Conservation (phyloP, 2,113 vertebrate species). For the Vireo altiloquus region DNA sequence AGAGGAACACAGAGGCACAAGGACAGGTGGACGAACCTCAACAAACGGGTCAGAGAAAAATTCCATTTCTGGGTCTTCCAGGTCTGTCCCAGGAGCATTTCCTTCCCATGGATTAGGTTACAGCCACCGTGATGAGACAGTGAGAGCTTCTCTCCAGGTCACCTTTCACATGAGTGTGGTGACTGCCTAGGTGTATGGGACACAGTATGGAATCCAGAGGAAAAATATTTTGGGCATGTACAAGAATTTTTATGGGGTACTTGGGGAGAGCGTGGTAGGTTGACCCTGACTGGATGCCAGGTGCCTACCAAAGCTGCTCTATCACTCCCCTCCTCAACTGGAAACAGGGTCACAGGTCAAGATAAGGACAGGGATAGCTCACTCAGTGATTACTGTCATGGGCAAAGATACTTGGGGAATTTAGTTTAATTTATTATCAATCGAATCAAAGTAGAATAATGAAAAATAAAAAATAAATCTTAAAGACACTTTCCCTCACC, state of each 20-base stretch:
- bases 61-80: neutral
- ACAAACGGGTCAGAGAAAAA: neutral
- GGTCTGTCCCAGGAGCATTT: neutral
- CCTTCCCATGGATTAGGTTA: too few relatives aligned
- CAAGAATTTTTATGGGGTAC: neutral
- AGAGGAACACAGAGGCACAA: neutral
- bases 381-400: too few relatives aligned
- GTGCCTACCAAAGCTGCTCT: neutral
- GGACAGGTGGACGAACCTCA: neutral
- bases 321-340: neutral
- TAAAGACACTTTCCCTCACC: too few relatives aligned
- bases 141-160: neutral
- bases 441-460: neutral
- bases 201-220: neutral
- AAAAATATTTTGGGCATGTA: neutral
- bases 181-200: neutral
- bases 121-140: neutral
- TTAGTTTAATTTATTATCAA: neutral
- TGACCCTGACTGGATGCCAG: neutral
- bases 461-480: neutral
- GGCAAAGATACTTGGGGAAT: neutral
- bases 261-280: neutral
- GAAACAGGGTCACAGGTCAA: neutral
- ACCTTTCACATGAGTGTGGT: neutral
- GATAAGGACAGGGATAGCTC: neutral